phyloP scores from a whole-genome alignment of 2,888 invertebrate genomes.

The Aphrophora alni region DNA sequence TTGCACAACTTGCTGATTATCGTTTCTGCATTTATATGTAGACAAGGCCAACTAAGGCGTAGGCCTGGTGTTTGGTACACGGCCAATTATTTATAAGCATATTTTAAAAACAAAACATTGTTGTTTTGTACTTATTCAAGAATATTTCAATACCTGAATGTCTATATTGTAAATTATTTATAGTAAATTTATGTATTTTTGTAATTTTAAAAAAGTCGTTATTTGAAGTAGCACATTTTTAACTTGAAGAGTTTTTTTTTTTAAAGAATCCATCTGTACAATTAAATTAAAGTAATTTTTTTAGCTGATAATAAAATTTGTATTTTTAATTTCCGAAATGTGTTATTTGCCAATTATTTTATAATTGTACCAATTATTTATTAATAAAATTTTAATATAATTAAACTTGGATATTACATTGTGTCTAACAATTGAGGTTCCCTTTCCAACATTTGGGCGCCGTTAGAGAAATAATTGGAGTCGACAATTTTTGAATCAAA shows the following conservation, averaged over 20 bases:
- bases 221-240: background rate
- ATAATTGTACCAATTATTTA: constrained; percentile 9
- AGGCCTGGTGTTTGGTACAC: too few relatives aligned
- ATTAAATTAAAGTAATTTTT: background rate
- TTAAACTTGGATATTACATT: too few relatives aligned
- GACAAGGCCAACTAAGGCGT: too few relatives aligned
- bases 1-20: too few relatives aligned
- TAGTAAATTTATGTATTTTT: constrained; percentile 2
- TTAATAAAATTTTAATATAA: constrained; percentile 2
- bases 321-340: background rate
- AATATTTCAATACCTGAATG: background rate
- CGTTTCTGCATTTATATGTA: too few relatives aligned
- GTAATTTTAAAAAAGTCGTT: background rate
- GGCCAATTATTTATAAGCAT: too few relatives aligned
- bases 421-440: too few relatives aligned
- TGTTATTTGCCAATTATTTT: constrained; percentile 1
- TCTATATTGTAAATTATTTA: background rate
- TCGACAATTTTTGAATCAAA: too few relatives aligned
- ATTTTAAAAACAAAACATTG: too few relatives aligned
- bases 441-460: too few relatives aligned
- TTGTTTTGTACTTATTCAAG: too few relatives aligned
- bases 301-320: background rate
- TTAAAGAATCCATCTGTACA: background rate
- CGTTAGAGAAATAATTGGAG: too few relatives aligned
- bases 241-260: background rate